Evolutionary conservation across 2,888 invertebrate genomes (phyloP), one percentile per base, ranked within the genome.

Genomic region (Sinohyriopsis cumingii): DNA sequence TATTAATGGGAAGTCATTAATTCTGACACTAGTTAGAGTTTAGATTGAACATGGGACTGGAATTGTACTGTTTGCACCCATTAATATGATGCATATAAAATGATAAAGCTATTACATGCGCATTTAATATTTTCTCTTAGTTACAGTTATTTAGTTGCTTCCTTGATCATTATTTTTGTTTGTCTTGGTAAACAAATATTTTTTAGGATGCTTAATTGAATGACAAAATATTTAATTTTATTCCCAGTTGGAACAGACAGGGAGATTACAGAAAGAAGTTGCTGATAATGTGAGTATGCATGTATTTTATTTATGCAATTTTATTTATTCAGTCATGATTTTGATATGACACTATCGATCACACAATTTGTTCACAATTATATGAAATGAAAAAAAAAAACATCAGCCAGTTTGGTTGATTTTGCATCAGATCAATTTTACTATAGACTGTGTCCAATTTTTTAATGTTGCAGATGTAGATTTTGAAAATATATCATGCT

Each of bases 221-320:
- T 45, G 45, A 45, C 12, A 45, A 33, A 33, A 45, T 12, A 45
- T 55, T 64, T 60, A 22, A 63, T 68, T 65, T 69, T 60, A 65
- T 33, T 72, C 78, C 55, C 69, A 82, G 82, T 63, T 97, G 59
- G 96, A 96, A 88, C 95, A 95, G 88, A 94, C 94, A 75, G 97
- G 97, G 3, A 94, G 93, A 90, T 91, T 97, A 78, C 93, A 94
- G 68, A 93, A 93, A 83, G 92, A 93, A 86, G 92, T 97, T 54
- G 97, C 97, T 0, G 93, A 93, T 75, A 90, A 91, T 66, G 89
- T 89, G 80, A 78, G 86, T 56, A 12, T 55, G 33, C 33, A 33
- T 9, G 33, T 45, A 45, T 45, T 15, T 45, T 45, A 15, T 45
- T n/a, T 56, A 19, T 62, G 4, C 25, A 18, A 33, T 59, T 3